Evolutionary conservation across 1,140 invertebrate species (phyloP).

Genomic region (Stegodyphus dumicola): DNA sequence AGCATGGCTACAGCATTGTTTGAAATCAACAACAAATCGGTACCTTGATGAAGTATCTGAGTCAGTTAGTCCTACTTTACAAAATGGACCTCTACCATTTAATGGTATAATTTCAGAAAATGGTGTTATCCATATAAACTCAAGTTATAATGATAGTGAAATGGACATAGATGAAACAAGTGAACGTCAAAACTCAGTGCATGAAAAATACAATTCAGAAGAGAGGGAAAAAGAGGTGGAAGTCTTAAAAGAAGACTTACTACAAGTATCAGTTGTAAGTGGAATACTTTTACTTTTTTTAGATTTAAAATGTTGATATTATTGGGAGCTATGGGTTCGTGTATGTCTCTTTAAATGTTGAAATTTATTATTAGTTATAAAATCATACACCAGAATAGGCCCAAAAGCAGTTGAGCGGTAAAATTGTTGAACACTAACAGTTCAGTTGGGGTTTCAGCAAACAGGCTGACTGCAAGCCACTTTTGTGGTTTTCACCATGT

Average conservation of each 20-base stretch:
- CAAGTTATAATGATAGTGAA: slow-evolving; percentile 18
- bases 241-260: slow-evolving; percentile 55
- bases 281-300: not conserved
- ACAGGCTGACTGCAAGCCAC: no score
- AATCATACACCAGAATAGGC: no score
- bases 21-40: slow-evolving; percentile 77
- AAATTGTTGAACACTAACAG: no score
- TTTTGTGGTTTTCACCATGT: no score
- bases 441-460: no score
- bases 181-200: slow-evolving; percentile 61
- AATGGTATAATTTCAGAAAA: slow-evolving; percentile 3
- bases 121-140: not conserved
- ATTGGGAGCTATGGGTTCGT: no score
- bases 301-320: no score
- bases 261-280: slow-evolving; percentile 20
- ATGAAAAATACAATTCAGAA: slow-evolving; percentile 65
- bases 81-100: not conserved
- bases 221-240: slow-evolving; percentile 65
- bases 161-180: slow-evolving; percentile 48
- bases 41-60: slow-evolving; percentile 66
- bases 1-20: slow-evolving; percentile 84
- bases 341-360: no score
- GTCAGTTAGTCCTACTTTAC: not conserved
- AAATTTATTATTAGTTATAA: no score
- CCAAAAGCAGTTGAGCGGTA: no score